Evolutionary conservation across 2,888 invertebrate genomes (phyloP), one percentile per base, ranked within the genome.

Genomic region (Dione vanillae): DNA sequence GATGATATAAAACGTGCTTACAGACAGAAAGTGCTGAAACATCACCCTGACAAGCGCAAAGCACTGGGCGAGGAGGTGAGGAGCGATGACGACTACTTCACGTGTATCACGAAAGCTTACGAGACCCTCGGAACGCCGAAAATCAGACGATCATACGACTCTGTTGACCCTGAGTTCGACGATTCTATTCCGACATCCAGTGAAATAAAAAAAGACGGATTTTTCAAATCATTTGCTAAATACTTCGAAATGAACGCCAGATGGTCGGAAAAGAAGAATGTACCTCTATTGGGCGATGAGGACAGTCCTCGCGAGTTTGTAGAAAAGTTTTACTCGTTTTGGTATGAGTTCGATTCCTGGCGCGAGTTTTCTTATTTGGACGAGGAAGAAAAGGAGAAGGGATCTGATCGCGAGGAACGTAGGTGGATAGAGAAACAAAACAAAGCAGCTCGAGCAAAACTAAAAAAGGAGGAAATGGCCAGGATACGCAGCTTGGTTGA

Each of bases 301-400:
- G 94, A 96, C 71, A 96, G 97, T 67, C 92, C 96, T 1, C 94
- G 98, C 67, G 96, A 96, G 76, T 96, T 97, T 81, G 99, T 99
- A 0, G 98, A 99, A 83, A 85, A 84, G 75, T 99, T 99, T 91
- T 99, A 99, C 86, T 96, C 97, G 16, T 99, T 99, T 88, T 99
- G 99, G 99, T 99, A 97, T 87, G 96, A 98, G 81, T 99, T 99
- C 90, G 98, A 99, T 78, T 99, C 99, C 0, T 99, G 99, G 99
- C 95, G 99, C 74, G 99, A 99, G 86, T 99, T 97, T 90, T 99
- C 99, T 1, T 99, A 99, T 86, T 93, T 99, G 78, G 99, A 99
- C 85, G 99, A 99, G 90, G 99, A 99, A 86, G 99, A 99, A 83
- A 99, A 99, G 85, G 99, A 99, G 84, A 98, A 97, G 82, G 99